These are phyloP conservation scores for Chloroceryle aenea DNA, from an alignment of 2,113 vertebrate species.

Conservation along the genomic window DNA sequence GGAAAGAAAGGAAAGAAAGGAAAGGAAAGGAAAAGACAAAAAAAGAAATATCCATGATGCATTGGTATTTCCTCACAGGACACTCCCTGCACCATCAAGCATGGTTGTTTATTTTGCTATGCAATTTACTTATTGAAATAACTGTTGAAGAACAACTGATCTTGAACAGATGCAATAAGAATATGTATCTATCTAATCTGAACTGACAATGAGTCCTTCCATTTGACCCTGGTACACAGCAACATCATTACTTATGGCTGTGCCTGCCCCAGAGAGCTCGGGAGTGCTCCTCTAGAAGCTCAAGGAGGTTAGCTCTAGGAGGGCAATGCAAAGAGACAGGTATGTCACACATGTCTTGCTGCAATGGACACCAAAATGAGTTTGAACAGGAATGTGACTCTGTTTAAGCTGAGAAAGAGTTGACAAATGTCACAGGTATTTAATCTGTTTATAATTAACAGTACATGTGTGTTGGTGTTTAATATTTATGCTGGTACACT, in stretches of 20 bases:
- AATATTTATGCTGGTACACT: background rate
- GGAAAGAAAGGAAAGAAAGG: background rate
- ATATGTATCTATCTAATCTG: background rate
- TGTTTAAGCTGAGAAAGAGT: background rate
- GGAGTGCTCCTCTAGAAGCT: background rate
- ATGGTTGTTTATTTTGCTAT: background rate
- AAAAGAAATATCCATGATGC: background rate
- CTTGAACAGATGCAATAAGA: background rate
- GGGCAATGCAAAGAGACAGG: background rate
- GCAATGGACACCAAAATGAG: background rate
- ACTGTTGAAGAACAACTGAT: background rate
- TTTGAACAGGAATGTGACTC: background rate
- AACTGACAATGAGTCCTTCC: background rate
- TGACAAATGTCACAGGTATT: background rate
- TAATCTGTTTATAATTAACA: background rate
- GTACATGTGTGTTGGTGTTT: background rate
- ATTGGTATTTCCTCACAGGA: background rate
- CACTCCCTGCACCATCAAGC: background rate
- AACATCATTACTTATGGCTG: background rate
- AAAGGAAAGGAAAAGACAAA: background rate
- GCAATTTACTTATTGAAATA: background rate
- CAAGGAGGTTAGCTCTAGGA: background rate
- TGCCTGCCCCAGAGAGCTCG: background rate
- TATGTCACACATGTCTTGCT: background rate
- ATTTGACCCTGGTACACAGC: background rate